Conservation (phyloP, 2,888 invertebrate genomes). For the Hirtodrosophila confusa region DNA sequence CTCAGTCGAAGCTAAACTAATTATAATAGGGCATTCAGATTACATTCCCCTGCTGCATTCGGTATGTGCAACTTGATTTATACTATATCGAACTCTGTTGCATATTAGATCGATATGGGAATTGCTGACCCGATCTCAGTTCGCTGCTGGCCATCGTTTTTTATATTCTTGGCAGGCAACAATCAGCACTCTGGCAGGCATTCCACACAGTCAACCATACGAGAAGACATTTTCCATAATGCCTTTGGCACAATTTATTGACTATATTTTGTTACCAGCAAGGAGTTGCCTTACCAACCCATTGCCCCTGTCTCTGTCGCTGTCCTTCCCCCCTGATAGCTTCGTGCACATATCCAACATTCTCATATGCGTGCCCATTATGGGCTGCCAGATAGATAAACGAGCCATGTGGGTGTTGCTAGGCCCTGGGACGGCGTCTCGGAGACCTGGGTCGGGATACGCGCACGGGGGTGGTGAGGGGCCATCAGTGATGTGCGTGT, state of each 20-base stretch:
- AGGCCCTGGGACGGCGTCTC: slow-evolving; percentile 36
- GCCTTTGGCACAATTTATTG: slow-evolving; percentile 53
- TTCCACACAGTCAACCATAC: slow-evolving; percentile 3
- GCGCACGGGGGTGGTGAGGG: slow-evolving; percentile 1
- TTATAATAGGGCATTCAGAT: too few relatives aligned
- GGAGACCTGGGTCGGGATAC: slow-evolving; percentile 3
- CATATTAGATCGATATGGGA: slow-evolving; percentile 14
- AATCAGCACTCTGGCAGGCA: slow-evolving; percentile 1
- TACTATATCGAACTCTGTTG: background rate
- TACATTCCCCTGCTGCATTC: too few relatives aligned
- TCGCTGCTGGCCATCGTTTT: slow-evolving; percentile 2
- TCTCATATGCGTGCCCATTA: slow-evolving; percentile 65
- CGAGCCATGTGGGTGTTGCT: slow-evolving; percentile 59
- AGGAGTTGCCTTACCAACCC: slow-evolving; percentile 48
- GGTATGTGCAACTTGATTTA: too few relatives aligned
- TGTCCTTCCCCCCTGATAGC: slow-evolving; percentile 21
- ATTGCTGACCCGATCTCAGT: slow-evolving; percentile 4
- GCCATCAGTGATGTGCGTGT: slow-evolving; percentile 51
- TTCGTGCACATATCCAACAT: slow-evolving; percentile 39
- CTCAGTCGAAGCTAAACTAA: too few relatives aligned
- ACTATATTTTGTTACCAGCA: slow-evolving; percentile 49
- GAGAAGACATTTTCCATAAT: slow-evolving; percentile 52
- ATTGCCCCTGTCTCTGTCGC: background rate
- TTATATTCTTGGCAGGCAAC: slow-evolving; percentile 1
- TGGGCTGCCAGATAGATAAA: slow-evolving; percentile 60